A percentile compares a stretch with the other conserved stretches of the same genome.
Conservation (phyloP, 2,888 invertebrate species). For the Lysandra coridon region DNA sequence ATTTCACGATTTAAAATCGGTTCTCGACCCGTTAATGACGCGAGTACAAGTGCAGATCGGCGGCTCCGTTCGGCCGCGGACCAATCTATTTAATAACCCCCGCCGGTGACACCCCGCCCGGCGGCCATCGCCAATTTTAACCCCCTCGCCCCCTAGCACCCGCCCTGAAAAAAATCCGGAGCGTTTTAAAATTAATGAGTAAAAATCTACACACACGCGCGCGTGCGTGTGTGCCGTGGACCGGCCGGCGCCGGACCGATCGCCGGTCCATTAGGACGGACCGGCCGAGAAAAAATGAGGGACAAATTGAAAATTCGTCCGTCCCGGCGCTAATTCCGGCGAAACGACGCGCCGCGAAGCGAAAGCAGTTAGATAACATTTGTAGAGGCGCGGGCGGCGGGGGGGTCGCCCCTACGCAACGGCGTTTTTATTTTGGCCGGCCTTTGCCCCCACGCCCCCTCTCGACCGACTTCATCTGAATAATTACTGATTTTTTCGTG, state of each 20-base stretch:
- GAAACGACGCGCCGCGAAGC: constrained; percentile 69
- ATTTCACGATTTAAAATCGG: constrained; percentile 80
- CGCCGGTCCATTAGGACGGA: constrained; percentile 65
- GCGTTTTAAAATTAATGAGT: constrained; percentile 82
- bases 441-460: constrained; percentile 77
- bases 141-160: constrained; percentile 74
- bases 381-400: constrained; percentile 65
- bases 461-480: constrained; percentile 81
- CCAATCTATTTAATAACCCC: constrained; percentile 82
- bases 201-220: constrained; percentile 80
- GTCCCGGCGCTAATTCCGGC: constrained; percentile 70
- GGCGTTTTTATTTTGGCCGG: constrained; percentile 80
- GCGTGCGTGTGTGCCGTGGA: constrained; percentile 58
- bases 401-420: constrained; percentile 79
- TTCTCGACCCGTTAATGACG: constrained; percentile 81
- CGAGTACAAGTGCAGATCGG: constrained; percentile 81
- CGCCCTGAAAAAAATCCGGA: constrained; percentile 81
- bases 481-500: constrained; percentile 81
- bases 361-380: constrained; percentile 80
- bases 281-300: constrained; percentile 72
- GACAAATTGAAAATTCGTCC: constrained; percentile 76
- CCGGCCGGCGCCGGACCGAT: constrained; percentile 40
- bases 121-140: constrained; percentile 80
- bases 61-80: constrained; percentile 81
- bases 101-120: constrained; percentile 79